Evolutionary conservation across 2,113 vertebrate species (phyloP).

Genomic region (Cettia cetti): DNA sequence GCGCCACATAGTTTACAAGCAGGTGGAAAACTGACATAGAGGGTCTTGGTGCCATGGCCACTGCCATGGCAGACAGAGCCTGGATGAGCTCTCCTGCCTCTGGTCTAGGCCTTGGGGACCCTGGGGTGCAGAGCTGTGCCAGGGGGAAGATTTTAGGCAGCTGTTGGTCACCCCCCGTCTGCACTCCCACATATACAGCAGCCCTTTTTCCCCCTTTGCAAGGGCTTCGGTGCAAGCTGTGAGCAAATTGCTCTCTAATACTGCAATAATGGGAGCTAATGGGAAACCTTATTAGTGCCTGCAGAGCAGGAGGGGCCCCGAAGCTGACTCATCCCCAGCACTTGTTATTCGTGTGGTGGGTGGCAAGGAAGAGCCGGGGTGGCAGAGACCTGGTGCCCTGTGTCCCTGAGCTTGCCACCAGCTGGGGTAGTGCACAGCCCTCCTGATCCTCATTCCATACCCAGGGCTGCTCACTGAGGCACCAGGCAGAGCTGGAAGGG

Average conservation of each 20-base stretch:
- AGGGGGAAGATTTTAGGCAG: neutral
- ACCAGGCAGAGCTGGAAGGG: neutral
- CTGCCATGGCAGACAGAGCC: neutral
- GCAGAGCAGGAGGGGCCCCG: neutral
- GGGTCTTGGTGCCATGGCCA: neutral
- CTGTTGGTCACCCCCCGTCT: rapidly evolving
- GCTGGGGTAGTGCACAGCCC: rapidly evolving
- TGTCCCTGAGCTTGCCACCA: rapidly evolving
- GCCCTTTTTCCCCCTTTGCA: neutral
- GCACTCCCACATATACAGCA: rapidly evolving
- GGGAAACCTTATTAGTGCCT: neutral
- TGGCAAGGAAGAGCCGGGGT: neutral
- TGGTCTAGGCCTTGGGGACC: neutral
- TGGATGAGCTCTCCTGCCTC: neutral
- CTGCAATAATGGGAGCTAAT: neutral
- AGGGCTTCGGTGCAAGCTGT: neutral
- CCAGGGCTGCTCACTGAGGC: neutral
- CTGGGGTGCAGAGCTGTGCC: rapidly evolving
- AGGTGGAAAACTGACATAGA: neutral
- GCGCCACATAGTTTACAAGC: neutral
- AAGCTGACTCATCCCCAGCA: slow-evolving; percentile 22
- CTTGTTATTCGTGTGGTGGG: slow-evolving; percentile 2
- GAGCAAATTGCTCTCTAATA: slow-evolving; percentile 14
- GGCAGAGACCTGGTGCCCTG: neutral
- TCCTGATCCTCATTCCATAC: neutral